Evolutionary conservation across 2,797 vertebrate species (phyloP), one percentile per base, ranked within the genome.

Genomic region (Manis javanica): DNA sequence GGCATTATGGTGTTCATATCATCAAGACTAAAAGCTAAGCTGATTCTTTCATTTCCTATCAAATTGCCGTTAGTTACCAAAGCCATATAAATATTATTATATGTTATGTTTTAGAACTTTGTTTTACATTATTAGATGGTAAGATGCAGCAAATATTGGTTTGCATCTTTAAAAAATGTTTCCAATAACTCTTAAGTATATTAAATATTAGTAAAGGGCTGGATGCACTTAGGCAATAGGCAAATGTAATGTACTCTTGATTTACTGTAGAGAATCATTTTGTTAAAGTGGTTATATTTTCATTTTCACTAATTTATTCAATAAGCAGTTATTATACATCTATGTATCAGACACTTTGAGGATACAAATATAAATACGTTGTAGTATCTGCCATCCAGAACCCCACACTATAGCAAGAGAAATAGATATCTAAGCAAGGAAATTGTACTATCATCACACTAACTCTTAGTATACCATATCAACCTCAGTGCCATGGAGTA

Each of bases 21-120:
- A 94, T 96, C 59, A 97, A 96, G 85, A 96, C 72, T 95, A 66
- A 84, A 12, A 96, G 79, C 92, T 97, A 93, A 93, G 26, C 2
- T 21, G 88, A 37, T 94, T 97, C 3, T 55, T 97, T 97, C 94
- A 82, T 91, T 97, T 97, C 46, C 0, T 87, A 14, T 93, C 77
- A 94, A 72, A 71, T 96, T 97, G 39, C 55, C 88, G 3, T 97
- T 95, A 71, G 78, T 87, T 87, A 63, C 90, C 83, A 90, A 81
- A 85, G 51, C 90, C 42, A 94, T 96, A 93, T 92, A 59, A 93
- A 90, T 94, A 79, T 31, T 96, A 1, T 31, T 91, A 79, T 18
- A 75, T 97, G 57, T 88, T 78, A 74, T 57, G 6, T 81, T 96
- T 89, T 2, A 55, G 21, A 91, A 55, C 75, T 96, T 85, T 86